A percentile compares a stretch with the other conserved stretches of the same genome.
phyloP scores from a whole-genome alignment of 2,888 invertebrate genomes.

The Pyrocoelia pectoralis region DNA sequence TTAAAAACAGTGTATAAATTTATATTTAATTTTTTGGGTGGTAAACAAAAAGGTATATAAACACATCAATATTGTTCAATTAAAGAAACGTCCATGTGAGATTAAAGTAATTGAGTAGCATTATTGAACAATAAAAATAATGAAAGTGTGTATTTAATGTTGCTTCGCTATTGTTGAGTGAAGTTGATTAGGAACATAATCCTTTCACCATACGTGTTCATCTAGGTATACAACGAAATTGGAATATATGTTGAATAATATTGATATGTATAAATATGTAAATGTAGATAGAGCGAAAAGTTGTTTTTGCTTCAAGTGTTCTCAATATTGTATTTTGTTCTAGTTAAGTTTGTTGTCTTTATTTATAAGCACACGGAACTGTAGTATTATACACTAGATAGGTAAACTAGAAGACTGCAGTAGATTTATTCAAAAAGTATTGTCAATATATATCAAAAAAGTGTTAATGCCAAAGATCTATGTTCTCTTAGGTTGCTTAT shows the following conservation, averaged over 20 bases:
- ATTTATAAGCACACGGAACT: not conserved
- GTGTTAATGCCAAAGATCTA: constrained; percentile 19
- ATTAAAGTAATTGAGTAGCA: not conserved
- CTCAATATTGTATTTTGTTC: too few relatives aligned
- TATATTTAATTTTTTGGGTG: too few relatives aligned
- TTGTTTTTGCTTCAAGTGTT: too few relatives aligned
- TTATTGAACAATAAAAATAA: not conserved
- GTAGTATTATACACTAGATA: constrained; percentile 6
- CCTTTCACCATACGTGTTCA: not conserved
- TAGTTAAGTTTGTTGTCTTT: too few relatives aligned
- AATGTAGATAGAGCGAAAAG: not conserved
- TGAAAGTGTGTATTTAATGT: not conserved
- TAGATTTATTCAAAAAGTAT: not conserved
- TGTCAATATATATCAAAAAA: not conserved
- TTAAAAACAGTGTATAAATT: too few relatives aligned
- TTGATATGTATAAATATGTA: not conserved
- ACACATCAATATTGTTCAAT: constrained; percentile 1
- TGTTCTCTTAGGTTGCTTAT: constrained; percentile 10
- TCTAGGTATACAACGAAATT: not conserved
- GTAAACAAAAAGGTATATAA: not conserved
- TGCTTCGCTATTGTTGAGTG: not conserved
- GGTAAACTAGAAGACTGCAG: constrained; percentile 6
- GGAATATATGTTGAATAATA: not conserved
- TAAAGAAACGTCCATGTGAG: not conserved
- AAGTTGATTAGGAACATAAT: not conserved